Evolutionary conservation across 2,113 vertebrate genomes (phyloP).

Genomic region (Ondatra zibethicus): DNA sequence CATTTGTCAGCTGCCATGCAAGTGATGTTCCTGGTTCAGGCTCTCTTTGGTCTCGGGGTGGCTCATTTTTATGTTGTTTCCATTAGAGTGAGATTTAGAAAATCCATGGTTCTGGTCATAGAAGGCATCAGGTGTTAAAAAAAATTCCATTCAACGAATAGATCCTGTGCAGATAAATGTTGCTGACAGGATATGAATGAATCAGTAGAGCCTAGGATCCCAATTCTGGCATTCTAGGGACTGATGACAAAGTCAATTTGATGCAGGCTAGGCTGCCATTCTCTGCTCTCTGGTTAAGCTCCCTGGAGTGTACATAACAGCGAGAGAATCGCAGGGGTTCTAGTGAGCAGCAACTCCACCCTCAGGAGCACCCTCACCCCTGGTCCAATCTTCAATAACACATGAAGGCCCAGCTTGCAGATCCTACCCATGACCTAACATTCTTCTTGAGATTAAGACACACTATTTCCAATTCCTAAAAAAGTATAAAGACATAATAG

Average conservation of each 20-base stretch:
- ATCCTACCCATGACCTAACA: not conserved
- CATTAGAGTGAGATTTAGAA: not conserved
- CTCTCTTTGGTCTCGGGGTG: not conserved
- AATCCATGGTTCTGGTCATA: not conserved
- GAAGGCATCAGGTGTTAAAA: not conserved
- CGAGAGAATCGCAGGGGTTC: not conserved
- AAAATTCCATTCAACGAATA: not conserved
- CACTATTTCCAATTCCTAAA: not conserved
- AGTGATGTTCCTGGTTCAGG: not conserved
- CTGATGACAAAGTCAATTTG: not conserved
- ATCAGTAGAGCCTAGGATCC: not conserved
- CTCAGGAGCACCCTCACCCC: accelerated
- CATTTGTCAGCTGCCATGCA: accelerated
- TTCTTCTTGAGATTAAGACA: not conserved
- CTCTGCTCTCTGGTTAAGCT: not conserved
- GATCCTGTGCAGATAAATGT: not conserved
- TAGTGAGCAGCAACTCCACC: not conserved
- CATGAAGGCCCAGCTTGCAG: not conserved
- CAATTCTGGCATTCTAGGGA: not conserved
- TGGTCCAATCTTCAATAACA: not conserved
- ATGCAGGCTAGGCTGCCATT: not conserved
- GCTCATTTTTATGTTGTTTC: not conserved
- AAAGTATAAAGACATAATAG: not conserved
- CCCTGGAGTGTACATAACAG: accelerated
- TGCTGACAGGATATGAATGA: not conserved